Percentiles rank a stretch among this genome's conserved stretches.
phyloP scores from a whole-genome alignment of 2,888 invertebrate genomes.

The Notodromas monacha region DNA sequence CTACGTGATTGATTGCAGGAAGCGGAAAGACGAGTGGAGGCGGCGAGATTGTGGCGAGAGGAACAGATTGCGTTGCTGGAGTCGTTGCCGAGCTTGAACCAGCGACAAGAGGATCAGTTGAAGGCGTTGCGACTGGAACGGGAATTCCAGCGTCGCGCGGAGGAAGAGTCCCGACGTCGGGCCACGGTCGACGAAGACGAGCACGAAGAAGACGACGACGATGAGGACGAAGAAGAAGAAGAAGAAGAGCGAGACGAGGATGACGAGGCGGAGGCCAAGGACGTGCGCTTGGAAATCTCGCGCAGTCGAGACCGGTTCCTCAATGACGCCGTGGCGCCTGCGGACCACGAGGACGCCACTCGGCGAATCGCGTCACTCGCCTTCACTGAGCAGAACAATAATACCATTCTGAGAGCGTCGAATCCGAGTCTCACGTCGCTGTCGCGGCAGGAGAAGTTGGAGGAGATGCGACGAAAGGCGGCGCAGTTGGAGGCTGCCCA shows the following conservation, averaged over 20 bases:
- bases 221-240: constrained; percentile 23
- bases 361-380: not conserved
- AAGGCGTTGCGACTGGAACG: constrained; percentile 62
- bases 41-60: constrained; percentile 44
- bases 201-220: constrained; percentile 24
- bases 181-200: constrained; percentile 33
- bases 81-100: constrained; percentile 26
- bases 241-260: constrained; percentile 9
- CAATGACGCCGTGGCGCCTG: not conserved
- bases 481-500: constrained; percentile 22
- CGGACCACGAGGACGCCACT: no score
- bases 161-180: no score
- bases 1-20: no score
- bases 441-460: no score
- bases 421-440: no score
- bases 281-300: not conserved
- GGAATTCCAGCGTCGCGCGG: constrained; percentile 68
- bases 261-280: not conserved
- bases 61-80: constrained; percentile 51
- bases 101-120: constrained; percentile 55
- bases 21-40: constrained; percentile 33
- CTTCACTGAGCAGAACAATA: no score
- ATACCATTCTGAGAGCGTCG: no score
- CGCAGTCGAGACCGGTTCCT: not conserved
- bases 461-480: constrained; percentile 23